Conservation (phyloP, 2,113 vertebrate genomes). For the Ochotona princeps region DNA sequence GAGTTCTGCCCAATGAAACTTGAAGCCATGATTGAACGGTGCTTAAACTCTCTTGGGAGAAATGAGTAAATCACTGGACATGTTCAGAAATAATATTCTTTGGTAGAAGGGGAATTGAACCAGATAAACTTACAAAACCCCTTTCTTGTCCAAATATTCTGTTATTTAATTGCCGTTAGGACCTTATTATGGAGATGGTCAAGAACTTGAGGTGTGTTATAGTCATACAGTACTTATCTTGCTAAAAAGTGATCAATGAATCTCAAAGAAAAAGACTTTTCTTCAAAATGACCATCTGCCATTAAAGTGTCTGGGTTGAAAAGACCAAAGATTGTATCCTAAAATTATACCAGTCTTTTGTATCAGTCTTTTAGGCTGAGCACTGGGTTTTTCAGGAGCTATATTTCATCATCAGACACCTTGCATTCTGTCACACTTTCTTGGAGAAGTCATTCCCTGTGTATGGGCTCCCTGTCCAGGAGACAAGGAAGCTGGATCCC, state of each 20-base stretch:
- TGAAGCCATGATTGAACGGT: not conserved
- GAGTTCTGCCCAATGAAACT: conserved; percentile 7
- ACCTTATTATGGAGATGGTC: not conserved
- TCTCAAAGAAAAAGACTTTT: not conserved
- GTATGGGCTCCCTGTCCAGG: not conserved
- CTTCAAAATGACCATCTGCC: not conserved
- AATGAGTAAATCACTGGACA: not conserved
- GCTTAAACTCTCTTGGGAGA: not conserved
- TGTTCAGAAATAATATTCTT: not conserved
- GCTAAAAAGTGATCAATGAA: not conserved
- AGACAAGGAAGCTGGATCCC: not conserved
- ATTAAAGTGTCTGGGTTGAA: not conserved
- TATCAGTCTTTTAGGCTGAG: not conserved
- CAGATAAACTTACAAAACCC: conserved; percentile 4
- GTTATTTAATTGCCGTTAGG: not conserved
- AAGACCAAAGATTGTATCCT: conserved; percentile 10
- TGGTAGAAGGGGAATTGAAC: conserved; percentile 6
- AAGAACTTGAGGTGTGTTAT: conserved; percentile 23
- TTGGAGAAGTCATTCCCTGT: not conserved
- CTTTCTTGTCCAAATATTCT: conserved; percentile 19
- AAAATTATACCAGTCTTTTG: not conserved
- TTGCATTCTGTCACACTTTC: not conserved
- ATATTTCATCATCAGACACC: not conserved
- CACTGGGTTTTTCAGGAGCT: not conserved
- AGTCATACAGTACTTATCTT: not conserved